Base-by-base conservation (phyloP, 37 sponge, comb jelly and placozoan genomes). In the Spongia lamella region DNA sequence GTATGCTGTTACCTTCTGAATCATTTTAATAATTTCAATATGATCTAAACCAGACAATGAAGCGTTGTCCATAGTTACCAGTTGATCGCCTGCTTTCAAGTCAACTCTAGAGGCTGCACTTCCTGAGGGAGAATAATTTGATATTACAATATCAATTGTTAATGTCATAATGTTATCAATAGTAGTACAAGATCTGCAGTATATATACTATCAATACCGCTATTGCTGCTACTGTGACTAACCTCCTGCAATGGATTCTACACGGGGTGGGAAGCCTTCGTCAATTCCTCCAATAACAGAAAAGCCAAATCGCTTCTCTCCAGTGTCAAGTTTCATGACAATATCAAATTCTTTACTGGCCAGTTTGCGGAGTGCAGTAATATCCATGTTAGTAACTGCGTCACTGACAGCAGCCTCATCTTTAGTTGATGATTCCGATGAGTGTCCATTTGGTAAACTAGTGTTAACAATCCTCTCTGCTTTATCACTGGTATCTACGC, bases 241-340 rank as follows among this genome's bases (percentile, higher is more conserved):
- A 78, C 68, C 68, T 50, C 34, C 68, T n/a, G 64, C 43, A 32
- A 78, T 66, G 68, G 65, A 5, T 25, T 49, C 65, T 7, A 73
- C 59, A 21, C 38, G 38, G 11, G 37, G 35, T 14, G 26, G 53
- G 54, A 21, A 31, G 1, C 40, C 61, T 19, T 47, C 30, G 27
- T 22, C 64, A 38, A 13, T 24, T 11, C 32, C 64, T 38, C 33
- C 68, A 20, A 20, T 19, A 1, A 78, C 26, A 1, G 1, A 21
- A 55, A 78, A 66, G n/a, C 79, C 79, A 1, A 65, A 54, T 16
- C 53, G 13, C 39, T 21, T 66, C 58, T 78, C 79, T 66, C 68
- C 68, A 32, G 77, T 26, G 14, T 40, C 52, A 20, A 76, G 63
- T 22, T 11, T 62, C 5, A 76, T 17, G 0, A 17, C 14, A 20